Evolutionary conservation across 2,888 invertebrate genomes (phyloP).

Genomic region (Augiades crinisus): DNA sequence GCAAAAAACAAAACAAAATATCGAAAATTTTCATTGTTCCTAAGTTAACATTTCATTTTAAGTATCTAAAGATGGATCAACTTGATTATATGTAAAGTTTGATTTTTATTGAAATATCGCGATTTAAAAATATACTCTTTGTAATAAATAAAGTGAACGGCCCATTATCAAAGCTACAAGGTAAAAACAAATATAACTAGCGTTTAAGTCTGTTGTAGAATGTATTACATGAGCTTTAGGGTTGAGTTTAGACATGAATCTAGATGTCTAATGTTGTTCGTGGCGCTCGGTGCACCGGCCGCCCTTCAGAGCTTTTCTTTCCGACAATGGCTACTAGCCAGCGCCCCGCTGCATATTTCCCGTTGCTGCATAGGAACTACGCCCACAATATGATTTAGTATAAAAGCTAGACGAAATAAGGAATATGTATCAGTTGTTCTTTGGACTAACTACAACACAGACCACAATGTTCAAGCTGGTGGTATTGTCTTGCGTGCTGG

Average conservation of each 20-base stretch:
- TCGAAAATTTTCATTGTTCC: too few relatives aligned
- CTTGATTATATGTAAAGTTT: too few relatives aligned
- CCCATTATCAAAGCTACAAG: constrained; percentile 70
- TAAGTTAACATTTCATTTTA: too few relatives aligned
- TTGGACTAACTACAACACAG: constrained; percentile 68
- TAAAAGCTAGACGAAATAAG: constrained; percentile 57
- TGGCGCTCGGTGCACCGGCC: constrained; percentile 33
- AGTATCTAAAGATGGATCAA: too few relatives aligned
- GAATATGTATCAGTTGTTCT: constrained; percentile 61
- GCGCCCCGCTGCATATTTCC: constrained; percentile 37
- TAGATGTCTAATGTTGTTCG: constrained; percentile 19
- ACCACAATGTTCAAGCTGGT: constrained; percentile 81
- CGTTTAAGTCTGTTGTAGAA: constrained; percentile 38
- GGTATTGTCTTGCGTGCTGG: constrained; percentile 83
- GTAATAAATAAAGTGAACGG: too few relatives aligned
- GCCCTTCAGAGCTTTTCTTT: constrained; percentile 36
- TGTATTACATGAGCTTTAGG: constrained; percentile 32
- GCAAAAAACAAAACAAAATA: too few relatives aligned
- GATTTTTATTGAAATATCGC: too few relatives aligned
- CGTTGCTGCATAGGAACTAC: constrained; percentile 55
- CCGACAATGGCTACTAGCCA: constrained; percentile 35
- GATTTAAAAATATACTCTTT: too few relatives aligned
- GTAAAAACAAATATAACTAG: constrained; percentile 49
- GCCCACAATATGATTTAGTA: constrained; percentile 61
- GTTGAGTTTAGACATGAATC: constrained; percentile 34